A percentile compares a stretch with the other conserved stretches of the same genome.
phyloP scores from a whole-genome alignment of 2,888 invertebrate species.

The Masnerella sp. region DNA sequence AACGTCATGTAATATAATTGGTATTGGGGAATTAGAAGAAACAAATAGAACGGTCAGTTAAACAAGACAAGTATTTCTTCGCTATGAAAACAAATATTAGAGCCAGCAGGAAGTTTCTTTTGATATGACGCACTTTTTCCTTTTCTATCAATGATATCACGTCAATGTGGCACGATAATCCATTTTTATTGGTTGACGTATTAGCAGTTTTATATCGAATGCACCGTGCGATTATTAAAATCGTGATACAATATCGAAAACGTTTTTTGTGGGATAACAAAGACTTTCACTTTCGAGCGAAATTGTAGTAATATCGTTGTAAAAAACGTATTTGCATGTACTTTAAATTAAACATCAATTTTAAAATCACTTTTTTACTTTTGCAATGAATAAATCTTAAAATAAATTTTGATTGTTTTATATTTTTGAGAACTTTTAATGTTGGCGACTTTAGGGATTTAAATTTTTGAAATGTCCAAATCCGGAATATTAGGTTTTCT shows the following conservation, averaged over 20 bases:
- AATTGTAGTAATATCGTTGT: too few species aligned
- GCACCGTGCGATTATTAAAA: too few species aligned
- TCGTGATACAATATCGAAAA: conserved; percentile 2
- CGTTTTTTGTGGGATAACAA: conserved; percentile 5
- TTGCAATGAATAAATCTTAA: too few species aligned
- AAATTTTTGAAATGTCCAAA: too few species aligned
- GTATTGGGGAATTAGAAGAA: conserved; percentile 1
- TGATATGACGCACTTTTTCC: conserved; percentile 20
- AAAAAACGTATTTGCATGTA: too few species aligned
- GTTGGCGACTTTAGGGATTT: too few species aligned
- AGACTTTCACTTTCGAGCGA: conserved; percentile 21
- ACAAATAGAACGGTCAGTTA: conserved; percentile 6
- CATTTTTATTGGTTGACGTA: neutral
- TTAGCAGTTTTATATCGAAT: neutral
- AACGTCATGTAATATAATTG: conserved; percentile 10
- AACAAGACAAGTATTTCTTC: conserved; percentile 20
- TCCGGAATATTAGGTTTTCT: too few species aligned
- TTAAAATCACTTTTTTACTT: too few species aligned
- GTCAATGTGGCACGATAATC: neutral
- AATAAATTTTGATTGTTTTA: too few species aligned
- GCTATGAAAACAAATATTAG: conserved; percentile 10
- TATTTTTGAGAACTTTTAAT: too few species aligned
- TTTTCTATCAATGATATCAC: conserved; percentile 9
- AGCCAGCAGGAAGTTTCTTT: conserved; percentile 12
- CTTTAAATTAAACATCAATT: too few species aligned